Conservation (phyloP, 92 coral and sea anemone genomes). For the Micromussa lordhowensis region DNA sequence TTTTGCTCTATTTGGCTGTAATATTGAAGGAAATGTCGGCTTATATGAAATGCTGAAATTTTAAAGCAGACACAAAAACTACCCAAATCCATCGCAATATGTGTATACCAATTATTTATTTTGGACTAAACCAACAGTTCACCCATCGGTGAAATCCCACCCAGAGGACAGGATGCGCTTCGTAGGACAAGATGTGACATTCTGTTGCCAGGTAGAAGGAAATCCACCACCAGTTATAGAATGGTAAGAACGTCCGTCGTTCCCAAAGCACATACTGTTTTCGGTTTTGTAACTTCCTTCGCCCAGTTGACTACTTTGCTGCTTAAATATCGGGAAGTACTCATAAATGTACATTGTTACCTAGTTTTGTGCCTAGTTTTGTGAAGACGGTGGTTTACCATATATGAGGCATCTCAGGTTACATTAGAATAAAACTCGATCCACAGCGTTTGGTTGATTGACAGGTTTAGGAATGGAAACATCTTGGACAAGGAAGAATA, state of each 20-base stretch:
- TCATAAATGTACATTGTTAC: too few species aligned
- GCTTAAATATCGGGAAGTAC: too few species aligned
- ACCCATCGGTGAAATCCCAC: conserved; percentile 49
- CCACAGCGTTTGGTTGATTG: background rate
- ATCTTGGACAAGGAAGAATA: conserved; percentile 22
- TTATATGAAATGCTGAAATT: too few species aligned
- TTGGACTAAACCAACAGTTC: conserved; percentile 4
- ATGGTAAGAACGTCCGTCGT: conserved; percentile 36
- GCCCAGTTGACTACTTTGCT: too few species aligned
- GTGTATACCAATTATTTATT: background rate
- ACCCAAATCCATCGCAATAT: too few species aligned
- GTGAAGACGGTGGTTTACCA: too few species aligned
- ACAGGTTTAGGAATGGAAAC: conserved; percentile 28
- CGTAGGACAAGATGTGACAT: conserved; percentile 46
- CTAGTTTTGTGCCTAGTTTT: too few species aligned
- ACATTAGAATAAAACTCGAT: background rate
- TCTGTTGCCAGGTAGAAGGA: conserved; percentile 51
- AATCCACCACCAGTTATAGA: conserved; percentile 46
- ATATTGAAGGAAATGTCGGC: too few species aligned
- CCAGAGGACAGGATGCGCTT: conserved; percentile 57
- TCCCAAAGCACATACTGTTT: background rate
- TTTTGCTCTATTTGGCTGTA: too few species aligned
- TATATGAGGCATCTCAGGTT: background rate
- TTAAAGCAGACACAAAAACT: too few species aligned
- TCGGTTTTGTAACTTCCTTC: too few species aligned